These are phyloP conservation scores for Chloroceryle amazona DNA, from an alignment of 2,797 vertebrate species.

Conservation along the genomic window DNA sequence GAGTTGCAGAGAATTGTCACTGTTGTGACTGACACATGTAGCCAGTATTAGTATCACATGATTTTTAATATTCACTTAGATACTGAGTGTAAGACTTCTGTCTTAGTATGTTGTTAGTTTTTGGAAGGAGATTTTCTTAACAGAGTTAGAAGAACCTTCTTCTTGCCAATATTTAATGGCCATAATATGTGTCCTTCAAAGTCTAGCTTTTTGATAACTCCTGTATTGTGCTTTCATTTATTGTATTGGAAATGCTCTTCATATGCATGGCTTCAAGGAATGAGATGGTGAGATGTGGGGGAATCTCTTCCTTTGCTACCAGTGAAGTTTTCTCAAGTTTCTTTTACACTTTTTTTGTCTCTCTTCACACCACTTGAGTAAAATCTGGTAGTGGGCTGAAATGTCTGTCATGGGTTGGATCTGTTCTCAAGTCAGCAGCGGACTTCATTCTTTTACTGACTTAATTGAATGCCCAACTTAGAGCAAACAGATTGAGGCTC, in stretches of 20 bases:
- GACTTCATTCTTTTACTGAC: background rate
- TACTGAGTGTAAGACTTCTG: background rate
- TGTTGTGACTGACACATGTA: background rate
- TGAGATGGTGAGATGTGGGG: background rate
- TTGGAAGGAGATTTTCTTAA: rapidly evolving
- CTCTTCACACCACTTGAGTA: background rate
- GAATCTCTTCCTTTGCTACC: background rate
- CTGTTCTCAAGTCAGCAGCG: background rate
- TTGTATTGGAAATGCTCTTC: background rate
- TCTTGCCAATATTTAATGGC: background rate
- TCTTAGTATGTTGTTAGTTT: background rate
- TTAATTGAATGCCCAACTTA: background rate
- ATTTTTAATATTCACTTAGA: background rate
- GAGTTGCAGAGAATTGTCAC: background rate
- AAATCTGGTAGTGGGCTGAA: background rate
- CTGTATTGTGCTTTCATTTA: background rate
- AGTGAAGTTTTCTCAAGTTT: background rate
- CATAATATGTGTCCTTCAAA: background rate
- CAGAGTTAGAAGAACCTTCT: background rate
- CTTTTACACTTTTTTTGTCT: background rate
- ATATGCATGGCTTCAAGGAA: background rate
- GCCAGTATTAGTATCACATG: background rate
- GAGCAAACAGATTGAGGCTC: background rate
- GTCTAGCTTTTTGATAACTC: background rate
- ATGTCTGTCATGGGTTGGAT: background rate